Evolutionary conservation across 1,140 invertebrate genomes (phyloP).

Genomic region (Procambarus clarkii): DNA sequence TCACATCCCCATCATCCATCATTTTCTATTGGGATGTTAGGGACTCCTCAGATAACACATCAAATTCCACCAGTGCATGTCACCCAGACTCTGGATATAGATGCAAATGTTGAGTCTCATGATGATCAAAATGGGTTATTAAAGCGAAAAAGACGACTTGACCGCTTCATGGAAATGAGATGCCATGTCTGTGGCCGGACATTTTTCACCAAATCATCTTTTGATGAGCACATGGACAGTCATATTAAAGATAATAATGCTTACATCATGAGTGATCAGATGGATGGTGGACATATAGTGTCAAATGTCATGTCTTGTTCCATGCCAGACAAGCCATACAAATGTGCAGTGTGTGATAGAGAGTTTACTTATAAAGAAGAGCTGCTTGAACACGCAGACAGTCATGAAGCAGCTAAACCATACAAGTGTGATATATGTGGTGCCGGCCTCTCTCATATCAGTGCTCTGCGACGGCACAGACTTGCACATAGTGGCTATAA

Average conservation of each 20-base stretch:
- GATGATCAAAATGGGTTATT: conserved; percentile 42
- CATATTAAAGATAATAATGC: conserved; percentile 57
- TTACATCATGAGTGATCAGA: conserved; percentile 55
- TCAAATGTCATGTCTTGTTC: conserved; percentile 59
- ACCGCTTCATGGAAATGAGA: conserved; percentile 45
- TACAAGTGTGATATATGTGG: conserved; percentile 72
- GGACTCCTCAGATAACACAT: conserved; percentile 26
- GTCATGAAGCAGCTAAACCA: conserved; percentile 72
- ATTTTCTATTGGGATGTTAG: conserved; percentile 45
- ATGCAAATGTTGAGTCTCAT: conserved; percentile 30
- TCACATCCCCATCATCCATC: conserved; percentile 38
- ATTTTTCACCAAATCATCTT: conserved; percentile 64
- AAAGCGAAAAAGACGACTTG: conserved; percentile 55
- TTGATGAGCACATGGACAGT: conserved; percentile 65
- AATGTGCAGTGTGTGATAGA: conserved; percentile 78
- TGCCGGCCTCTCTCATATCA: conserved; percentile 71
- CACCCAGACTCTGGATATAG: conserved; percentile 47
- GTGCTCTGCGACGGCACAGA: conserved; percentile 67
- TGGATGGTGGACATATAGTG: conserved; percentile 41
- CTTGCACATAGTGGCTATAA: conserved; percentile 70
- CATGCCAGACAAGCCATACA: conserved; percentile 78
- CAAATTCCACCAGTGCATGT: conserved; percentile 33
- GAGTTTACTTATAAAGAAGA: conserved; percentile 69
- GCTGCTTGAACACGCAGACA: conserved; percentile 66
- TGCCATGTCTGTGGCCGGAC: conserved; percentile 53